These are phyloP conservation scores for Aphelocoma coerulescens DNA, from an alignment of 2,113 vertebrate genomes.

Conservation along the genomic window DNA sequence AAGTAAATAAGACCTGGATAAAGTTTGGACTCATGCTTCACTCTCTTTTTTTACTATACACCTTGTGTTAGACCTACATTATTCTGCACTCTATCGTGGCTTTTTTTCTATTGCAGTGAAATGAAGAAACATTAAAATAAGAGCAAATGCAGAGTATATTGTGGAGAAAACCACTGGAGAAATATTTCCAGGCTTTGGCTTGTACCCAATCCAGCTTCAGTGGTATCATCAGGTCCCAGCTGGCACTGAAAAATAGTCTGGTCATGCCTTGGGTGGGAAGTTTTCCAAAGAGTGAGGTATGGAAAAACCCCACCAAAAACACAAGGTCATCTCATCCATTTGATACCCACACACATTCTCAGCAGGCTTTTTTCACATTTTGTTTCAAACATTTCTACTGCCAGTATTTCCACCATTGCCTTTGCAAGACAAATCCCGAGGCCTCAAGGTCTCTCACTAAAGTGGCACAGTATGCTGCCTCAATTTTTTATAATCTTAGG, in stretches of 20 bases:
- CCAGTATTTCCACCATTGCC: not conserved
- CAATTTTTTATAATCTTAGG: not conserved
- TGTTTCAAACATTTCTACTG: not conserved
- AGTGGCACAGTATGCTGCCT: not conserved
- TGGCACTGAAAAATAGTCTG: not conserved
- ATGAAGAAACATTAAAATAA: not conserved
- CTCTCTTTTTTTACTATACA: not conserved
- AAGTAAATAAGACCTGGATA: not conserved
- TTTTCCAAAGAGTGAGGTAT: not conserved
- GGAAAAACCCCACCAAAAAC: not conserved
- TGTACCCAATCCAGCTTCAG: not conserved
- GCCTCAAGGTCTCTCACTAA: not conserved
- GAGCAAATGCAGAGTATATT: not conserved
- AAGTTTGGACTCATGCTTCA: not conserved
- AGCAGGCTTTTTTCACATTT: not conserved
- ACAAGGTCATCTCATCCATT: not conserved
- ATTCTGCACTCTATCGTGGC: not conserved
- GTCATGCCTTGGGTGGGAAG: not conserved
- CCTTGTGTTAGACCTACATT: not conserved
- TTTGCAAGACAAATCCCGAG: not conserved
- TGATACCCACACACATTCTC: not conserved
- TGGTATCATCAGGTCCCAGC: not conserved
- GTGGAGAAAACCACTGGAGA: not conserved
- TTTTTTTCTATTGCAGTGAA: slow-evolving; percentile 8
- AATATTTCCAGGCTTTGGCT: not conserved